Evolutionary conservation across 64 coral and sea anemone genomes (phyloP).

Genomic region (Montipora foliosa): DNA sequence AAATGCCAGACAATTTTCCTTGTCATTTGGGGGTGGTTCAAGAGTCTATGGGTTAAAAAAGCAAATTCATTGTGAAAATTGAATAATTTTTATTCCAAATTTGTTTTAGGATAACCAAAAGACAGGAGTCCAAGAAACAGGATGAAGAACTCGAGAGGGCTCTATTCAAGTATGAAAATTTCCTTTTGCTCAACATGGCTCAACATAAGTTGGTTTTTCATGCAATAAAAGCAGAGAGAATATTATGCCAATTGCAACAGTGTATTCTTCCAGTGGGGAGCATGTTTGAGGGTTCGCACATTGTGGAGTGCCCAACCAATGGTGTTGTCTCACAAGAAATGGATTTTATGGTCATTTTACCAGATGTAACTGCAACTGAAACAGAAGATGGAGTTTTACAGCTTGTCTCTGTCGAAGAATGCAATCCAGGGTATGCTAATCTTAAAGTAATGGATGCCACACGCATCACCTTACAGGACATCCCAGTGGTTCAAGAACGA

Average conservation of each 20-base stretch:
- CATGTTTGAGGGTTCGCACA: constrained; percentile 43
- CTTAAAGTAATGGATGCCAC: constrained; percentile 32
- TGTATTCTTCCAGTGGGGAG: constrained; percentile 28
- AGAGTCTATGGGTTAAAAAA: too few relatives aligned
- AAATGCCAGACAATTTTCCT: too few relatives aligned
- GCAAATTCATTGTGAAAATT: too few relatives aligned
- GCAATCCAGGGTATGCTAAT: constrained; percentile 38
- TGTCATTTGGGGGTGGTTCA: too few relatives aligned
- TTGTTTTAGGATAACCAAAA: background rate
- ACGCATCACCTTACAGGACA: constrained; percentile 19
- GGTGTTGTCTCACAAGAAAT: constrained; percentile 23
- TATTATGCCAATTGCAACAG: background rate
- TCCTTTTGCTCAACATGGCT: constrained; percentile 10
- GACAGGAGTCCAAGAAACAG: background rate
- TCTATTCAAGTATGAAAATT: constrained; percentile 47
- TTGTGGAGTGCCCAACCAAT: constrained; percentile 4
- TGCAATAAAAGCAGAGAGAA: constrained; percentile 9
- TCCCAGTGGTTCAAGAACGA: background rate
- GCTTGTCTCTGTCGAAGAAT: constrained; percentile 14
- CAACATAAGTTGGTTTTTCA: constrained; percentile 41
- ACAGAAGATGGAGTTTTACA: background rate
- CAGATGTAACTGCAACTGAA: constrained; percentile 13
- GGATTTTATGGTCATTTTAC: constrained; percentile 43
- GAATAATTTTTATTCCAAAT: too few relatives aligned
- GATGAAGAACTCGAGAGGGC: background rate